Conservation (phyloP, 2,888 invertebrate genomes). For the Mylabris sibirica region DNA sequence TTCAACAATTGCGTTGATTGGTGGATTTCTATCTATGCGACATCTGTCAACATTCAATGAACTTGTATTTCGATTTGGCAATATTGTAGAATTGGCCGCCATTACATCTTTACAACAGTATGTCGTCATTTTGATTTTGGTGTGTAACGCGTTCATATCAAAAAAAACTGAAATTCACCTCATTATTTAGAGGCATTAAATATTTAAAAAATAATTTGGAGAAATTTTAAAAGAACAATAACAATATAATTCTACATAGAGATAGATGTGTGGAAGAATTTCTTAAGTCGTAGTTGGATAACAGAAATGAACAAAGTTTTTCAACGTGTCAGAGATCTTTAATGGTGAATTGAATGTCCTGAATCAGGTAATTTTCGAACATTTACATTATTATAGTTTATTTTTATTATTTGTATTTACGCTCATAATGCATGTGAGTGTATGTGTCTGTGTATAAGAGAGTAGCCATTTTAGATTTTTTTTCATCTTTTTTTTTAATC, state of each 20-base stretch:
- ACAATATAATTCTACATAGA: neutral
- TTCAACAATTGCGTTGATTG: too few species aligned
- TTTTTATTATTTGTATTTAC: too few species aligned
- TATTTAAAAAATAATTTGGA: neutral
- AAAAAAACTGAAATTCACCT: slow-evolving; percentile 37
- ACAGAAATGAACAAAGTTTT: slow-evolving; percentile 42
- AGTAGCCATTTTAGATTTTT: slow-evolving; percentile 45
- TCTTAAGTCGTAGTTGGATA: slow-evolving; percentile 17
- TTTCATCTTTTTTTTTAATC: neutral
- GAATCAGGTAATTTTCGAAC: slow-evolving; percentile 44
- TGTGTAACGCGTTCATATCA: slow-evolving; percentile 49
- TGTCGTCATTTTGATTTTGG: slow-evolving; percentile 49
- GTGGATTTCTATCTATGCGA: too few species aligned
- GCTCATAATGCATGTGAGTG: too few species aligned
- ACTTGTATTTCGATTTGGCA: neutral
- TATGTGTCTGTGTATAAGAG: neutral
- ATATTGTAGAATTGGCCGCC: neutral
- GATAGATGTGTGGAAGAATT: neutral
- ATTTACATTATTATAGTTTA: neutral
- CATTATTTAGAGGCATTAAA: slow-evolving; percentile 26
- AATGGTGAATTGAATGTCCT: slow-evolving; percentile 38
- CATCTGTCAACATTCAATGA: neutral
- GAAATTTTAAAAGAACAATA: neutral
- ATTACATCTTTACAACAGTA: slow-evolving; percentile 19
- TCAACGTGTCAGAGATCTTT: slow-evolving; percentile 35